Conservation (phyloP, 2,113 vertebrate species). For the Mirza zaza region DNA sequence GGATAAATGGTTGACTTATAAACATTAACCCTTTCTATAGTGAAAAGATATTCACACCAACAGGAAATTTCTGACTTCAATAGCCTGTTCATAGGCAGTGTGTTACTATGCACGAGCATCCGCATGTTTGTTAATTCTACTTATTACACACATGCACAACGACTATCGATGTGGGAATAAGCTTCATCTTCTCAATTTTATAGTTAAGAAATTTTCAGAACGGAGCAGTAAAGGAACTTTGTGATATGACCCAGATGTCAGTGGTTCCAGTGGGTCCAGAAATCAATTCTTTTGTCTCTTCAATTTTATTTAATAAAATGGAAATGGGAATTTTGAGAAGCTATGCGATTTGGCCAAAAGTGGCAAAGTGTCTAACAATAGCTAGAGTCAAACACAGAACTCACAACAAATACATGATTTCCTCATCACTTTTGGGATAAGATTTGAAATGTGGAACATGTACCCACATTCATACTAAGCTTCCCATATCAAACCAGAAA, state of each 20-base stretch:
- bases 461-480: neutral
- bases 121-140: rapidly evolving
- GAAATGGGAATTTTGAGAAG: neutral
- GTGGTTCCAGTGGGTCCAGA: neutral
- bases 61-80: neutral
- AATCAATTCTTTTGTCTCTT: neutral
- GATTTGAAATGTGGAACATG: neutral
- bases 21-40: neutral
- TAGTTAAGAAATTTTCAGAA: neutral
- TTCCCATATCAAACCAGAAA: neutral
- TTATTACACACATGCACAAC: rapidly evolving
- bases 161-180: rapidly evolving
- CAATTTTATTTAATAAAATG: neutral
- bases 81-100: no score
- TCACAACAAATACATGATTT: no score
- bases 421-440: neutral
- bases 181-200: neutral
- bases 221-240: neutral
- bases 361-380: neutral
- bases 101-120: no score
- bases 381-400: neutral
- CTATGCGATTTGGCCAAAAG: neutral
- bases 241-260: neutral
- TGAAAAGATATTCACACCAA: neutral
- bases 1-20: neutral